Evolutionary conservation across 2,888 invertebrate species (phyloP).

Genomic region (Morinoia aosen): DNA sequence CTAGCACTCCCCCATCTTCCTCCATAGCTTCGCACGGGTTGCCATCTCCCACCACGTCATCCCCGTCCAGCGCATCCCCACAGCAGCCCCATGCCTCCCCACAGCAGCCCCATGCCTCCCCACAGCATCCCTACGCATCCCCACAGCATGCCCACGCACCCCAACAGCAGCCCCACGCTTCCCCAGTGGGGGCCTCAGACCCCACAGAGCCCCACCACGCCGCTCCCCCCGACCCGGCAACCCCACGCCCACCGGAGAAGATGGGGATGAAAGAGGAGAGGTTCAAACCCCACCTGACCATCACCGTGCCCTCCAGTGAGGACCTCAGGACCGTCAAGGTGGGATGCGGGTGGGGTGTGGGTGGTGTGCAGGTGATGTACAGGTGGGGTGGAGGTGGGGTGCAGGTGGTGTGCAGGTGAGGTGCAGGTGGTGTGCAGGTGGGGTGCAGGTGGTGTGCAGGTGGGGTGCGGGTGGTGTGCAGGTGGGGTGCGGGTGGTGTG

Average conservation of each 20-base stretch:
- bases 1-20: background rate
- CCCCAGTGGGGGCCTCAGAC: background rate
- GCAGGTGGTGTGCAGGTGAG: too few species aligned
- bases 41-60: background rate
- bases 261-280: background rate
- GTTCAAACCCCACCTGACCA: slow-evolving; percentile 65
- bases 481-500: too few species aligned
- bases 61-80: background rate
- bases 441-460: too few species aligned
- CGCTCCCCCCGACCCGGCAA: background rate
- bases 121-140: background rate
- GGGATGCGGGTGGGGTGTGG: background rate
- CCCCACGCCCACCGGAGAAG: background rate
- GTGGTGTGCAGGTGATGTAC: too few species aligned
- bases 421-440: too few species aligned
- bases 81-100: background rate
- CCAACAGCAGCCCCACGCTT: too few species aligned
- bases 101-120: background rate
- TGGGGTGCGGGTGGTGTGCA: too few species aligned
- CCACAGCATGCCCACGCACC: background rate
- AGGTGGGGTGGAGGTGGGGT: too few species aligned
- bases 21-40: background rate
- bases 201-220: background rate
- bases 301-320: slow-evolving; percentile 65
- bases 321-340: slow-evolving; percentile 58